Evolutionary conservation across 2,113 vertebrate genomes (phyloP), one percentile per base, ranked within the genome.

Genomic region (Phylloscopus whistleri): DNA sequence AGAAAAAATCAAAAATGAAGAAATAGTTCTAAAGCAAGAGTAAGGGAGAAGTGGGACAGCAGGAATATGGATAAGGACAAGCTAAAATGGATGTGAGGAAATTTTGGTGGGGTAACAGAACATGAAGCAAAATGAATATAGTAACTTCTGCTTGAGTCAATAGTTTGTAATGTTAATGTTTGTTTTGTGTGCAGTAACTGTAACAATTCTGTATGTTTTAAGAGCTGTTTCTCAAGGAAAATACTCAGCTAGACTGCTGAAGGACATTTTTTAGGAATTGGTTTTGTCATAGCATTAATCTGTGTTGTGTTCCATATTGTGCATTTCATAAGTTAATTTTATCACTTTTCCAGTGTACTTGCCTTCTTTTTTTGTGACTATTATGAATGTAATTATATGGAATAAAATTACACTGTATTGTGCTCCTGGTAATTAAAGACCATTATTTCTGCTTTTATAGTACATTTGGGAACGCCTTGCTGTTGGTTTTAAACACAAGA

Each of bases 401-500:
- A 70, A 16, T 76, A 63, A 64, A 51, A 51, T 78, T 78, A 55
- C 8, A 2, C 39, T 84, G n/a, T 74, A 27, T 69, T 83, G 81
- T 92, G 69, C 77, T 87, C 30, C 82, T 72, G 51, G 7, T 97
- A 91, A 84, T 74, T 53, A 43, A 48, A 97, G 63, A 75, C 89
- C 60, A 83, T 93, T 97, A 62, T 95, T 97, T 94, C 95, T 94
- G 87, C 97, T 95, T 94, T 87, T 96, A 79, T 97, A 99, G 99
- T 98, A 98, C 78, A 92, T 99, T 96, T 99, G 99, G 99, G 99
- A 99, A 96, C 98, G 98, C 84, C 97, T 99, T 96, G 96, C 98
- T 95, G 96, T 97, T 95, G 98, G 98, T 87, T 99, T 99, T 96
- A 99, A 99, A 97, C 99, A 99, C 98, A 99, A 99, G 98, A 99